Evolutionary conservation across 2,797 vertebrate species (phyloP).

Genomic region (Sebastes hubbsi): DNA sequence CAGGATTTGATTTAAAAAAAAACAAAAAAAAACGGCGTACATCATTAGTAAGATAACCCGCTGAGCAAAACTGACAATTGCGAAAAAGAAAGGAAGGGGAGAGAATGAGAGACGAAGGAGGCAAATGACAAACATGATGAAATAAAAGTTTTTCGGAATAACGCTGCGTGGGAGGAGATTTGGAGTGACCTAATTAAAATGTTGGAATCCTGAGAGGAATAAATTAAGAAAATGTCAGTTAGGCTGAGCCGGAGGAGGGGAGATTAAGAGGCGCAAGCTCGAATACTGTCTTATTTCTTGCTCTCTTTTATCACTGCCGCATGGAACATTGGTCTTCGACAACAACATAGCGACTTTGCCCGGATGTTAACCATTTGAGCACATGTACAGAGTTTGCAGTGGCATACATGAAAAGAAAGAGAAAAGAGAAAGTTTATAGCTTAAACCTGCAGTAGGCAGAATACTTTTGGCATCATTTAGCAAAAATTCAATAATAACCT

Average conservation of each 20-base stretch:
- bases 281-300: conserved; percentile 69
- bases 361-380: conserved; percentile 11
- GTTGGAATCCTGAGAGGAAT: conserved; percentile 80
- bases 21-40: not conserved
- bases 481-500: no score
- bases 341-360: conserved; percentile 34
- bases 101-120: conserved; percentile 47
- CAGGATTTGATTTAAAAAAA: conserved; percentile 10
- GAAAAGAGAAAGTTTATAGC: conserved; percentile 18
- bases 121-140: conserved; percentile 71
- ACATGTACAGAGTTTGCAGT: not conserved
- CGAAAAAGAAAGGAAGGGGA: conserved; percentile 5
- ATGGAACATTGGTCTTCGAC: conserved; percentile 51
- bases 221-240: conserved; percentile 84
- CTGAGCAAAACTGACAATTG: conserved; percentile 61
- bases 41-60: conserved; percentile 66
- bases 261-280: conserved; percentile 76
- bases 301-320: conserved; percentile 57
- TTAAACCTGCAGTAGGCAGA: rapidly evolving
- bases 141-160: conserved; percentile 69
- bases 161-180: conserved; percentile 77
- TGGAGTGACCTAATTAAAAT: conserved; percentile 84
- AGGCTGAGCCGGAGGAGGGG: conserved; percentile 76
- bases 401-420: not conserved
- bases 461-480: no score